phyloP scores from a whole-genome alignment of 2,113 vertebrate species.

The Vulpes vulpes region DNA sequence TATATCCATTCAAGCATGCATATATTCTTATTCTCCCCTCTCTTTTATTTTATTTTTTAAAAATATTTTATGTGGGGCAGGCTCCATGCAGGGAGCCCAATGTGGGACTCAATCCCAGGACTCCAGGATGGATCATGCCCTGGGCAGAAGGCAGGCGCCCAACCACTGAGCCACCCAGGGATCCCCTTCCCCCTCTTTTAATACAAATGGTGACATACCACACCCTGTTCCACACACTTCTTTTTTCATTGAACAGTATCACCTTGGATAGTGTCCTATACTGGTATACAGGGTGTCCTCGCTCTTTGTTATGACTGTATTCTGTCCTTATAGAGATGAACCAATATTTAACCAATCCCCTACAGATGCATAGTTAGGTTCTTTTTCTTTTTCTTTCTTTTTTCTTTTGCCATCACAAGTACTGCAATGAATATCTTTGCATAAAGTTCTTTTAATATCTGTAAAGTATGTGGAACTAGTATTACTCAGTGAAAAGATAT shows the following conservation, averaged over 20 bases:
- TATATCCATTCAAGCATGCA: not conserved
- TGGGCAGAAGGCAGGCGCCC: too few species aligned
- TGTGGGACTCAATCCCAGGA: too few species aligned
- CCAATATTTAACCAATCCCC: not conserved
- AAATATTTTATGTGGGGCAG: too few species aligned
- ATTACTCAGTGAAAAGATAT: not conserved
- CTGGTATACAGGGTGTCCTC: not conserved
- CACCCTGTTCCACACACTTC: not conserved
- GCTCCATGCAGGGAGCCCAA: too few species aligned
- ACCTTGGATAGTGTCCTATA: not conserved
- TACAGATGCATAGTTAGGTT: not conserved
- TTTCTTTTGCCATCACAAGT: not conserved
- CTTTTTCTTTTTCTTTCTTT: not conserved
- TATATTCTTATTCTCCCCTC: not conserved
- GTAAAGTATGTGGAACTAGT: slow-evolving; percentile 21
- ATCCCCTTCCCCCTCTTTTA: not conserved
- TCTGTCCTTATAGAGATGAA: not conserved
- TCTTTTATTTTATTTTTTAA: not conserved
- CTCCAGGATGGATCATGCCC: too few species aligned
- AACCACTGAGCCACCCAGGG: too few species aligned
- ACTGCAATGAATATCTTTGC: not conserved
- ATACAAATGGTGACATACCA: not conserved
- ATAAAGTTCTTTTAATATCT: not conserved
- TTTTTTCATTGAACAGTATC: not conserved
- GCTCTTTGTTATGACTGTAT: not conserved